phyloP scores from a whole-genome alignment of 2,797 vertebrate genomes.

The Myiotriccus ornatus region DNA sequence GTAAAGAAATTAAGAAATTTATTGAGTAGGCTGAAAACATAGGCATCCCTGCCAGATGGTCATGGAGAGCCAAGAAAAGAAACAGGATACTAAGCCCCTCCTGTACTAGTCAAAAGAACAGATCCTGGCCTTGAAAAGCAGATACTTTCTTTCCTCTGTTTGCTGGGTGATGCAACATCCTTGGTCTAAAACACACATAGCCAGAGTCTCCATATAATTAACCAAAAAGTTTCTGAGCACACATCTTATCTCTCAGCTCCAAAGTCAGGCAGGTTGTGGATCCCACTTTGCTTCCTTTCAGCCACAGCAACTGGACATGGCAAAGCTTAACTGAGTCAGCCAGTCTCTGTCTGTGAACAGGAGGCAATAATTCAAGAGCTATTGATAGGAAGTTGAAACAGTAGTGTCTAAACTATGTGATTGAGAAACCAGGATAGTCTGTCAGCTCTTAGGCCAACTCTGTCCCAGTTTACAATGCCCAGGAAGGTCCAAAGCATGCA shows the following conservation, averaged over 20 bases:
- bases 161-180: background rate
- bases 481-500: background rate
- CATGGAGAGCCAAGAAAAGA: background rate
- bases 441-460: background rate
- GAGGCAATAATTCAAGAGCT: conserved; percentile 4
- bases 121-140: background rate
- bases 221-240: background rate
- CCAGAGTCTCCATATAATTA: background rate
- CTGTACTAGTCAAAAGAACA: background rate
- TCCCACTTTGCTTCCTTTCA: background rate
- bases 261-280: background rate
- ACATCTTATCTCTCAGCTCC: background rate
- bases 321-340: background rate
- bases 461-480: background rate
- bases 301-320: background rate
- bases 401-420: background rate
- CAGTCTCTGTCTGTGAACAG: background rate
- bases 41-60: background rate
- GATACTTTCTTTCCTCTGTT: background rate
- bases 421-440: background rate
- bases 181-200: background rate
- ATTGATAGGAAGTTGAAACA: conserved; percentile 22
- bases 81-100: conserved; percentile 1
- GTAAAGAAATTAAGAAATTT: conserved; percentile 9
- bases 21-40: background rate